phyloP scores from a whole-genome alignment of 2,888 invertebrate genomes.

The Halocaridina rubra region DNA sequence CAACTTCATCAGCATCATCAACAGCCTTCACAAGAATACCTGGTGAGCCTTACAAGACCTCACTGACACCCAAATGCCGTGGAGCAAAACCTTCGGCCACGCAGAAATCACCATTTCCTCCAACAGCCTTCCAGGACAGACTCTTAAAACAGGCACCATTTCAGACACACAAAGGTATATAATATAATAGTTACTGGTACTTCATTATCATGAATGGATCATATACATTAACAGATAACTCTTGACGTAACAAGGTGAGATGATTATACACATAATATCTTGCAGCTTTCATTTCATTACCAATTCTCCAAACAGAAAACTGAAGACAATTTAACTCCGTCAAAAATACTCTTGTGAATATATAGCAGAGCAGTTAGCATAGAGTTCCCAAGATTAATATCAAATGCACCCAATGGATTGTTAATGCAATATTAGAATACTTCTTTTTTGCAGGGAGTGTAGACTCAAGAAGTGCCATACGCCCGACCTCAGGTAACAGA shows the following conservation, averaged over 20 bases:
- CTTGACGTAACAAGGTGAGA: too few relatives aligned
- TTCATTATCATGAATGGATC: background rate
- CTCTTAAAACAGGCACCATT: background rate
- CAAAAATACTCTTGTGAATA: too few relatives aligned
- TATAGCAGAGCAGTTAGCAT: too few relatives aligned
- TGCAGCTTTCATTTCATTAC: too few relatives aligned
- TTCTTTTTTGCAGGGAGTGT: background rate
- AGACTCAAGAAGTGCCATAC: background rate
- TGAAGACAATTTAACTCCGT: too few relatives aligned
- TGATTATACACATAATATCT: too few relatives aligned
- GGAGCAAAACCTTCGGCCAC: background rate
- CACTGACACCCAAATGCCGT: background rate
- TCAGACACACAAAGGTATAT: background rate
- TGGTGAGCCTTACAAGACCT: conserved; percentile 23
- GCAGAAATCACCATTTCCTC: background rate
- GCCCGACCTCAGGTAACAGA: background rate
- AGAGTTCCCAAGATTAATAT: too few relatives aligned
- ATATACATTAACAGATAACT: too few relatives aligned
- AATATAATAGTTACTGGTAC: background rate
- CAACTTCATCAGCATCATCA: background rate
- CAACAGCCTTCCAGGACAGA: background rate
- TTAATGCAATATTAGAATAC: too few relatives aligned
- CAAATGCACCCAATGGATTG: too few relatives aligned
- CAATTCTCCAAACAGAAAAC: too few relatives aligned
- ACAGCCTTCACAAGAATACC: conserved; percentile 18